These are phyloP conservation scores for Puma concolor DNA, from an alignment of 2,113 vertebrate species.

Conservation along the genomic window DNA sequence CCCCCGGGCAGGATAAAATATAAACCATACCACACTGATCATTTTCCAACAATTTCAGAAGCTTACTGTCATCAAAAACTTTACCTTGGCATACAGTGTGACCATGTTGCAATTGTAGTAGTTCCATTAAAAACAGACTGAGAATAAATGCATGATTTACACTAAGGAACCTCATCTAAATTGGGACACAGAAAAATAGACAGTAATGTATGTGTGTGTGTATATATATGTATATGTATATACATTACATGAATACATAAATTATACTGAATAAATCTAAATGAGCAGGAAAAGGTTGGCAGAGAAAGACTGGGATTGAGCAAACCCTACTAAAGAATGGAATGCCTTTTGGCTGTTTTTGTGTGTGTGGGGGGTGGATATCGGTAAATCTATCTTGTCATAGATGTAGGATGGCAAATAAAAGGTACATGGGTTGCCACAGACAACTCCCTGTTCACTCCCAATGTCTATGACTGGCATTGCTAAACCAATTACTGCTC, in stretches of 20 bases:
- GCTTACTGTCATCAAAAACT: neutral
- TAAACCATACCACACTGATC: neutral
- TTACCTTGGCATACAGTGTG: neutral
- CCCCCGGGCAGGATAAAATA: neutral
- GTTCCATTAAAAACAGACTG: slow-evolving; percentile 37
- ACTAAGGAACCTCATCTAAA: slow-evolving; percentile 35
- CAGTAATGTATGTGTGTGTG: neutral
- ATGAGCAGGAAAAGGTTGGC: slow-evolving; percentile 16
- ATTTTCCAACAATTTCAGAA: neutral
- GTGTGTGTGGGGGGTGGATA: neutral
- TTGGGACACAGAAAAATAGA: slow-evolving; percentile 18
- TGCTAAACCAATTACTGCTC: neutral
- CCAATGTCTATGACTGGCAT: neutral
- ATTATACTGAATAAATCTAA: slow-evolving; percentile 47
- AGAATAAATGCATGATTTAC: slow-evolving; percentile 42
- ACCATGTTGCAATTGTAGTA: neutral
- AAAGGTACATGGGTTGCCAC: neutral
- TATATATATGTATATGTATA: neutral
- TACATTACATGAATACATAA: neutral
- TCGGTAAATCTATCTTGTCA: neutral
- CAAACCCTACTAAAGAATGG: neutral
- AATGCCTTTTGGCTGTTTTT: neutral
- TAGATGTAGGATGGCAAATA: neutral
- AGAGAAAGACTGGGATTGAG: slow-evolving; percentile 38
- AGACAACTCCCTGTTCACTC: neutral